Base-by-base conservation (phyloP, 2,888 invertebrate species). In the Cactoblastis cactorum region DNA sequence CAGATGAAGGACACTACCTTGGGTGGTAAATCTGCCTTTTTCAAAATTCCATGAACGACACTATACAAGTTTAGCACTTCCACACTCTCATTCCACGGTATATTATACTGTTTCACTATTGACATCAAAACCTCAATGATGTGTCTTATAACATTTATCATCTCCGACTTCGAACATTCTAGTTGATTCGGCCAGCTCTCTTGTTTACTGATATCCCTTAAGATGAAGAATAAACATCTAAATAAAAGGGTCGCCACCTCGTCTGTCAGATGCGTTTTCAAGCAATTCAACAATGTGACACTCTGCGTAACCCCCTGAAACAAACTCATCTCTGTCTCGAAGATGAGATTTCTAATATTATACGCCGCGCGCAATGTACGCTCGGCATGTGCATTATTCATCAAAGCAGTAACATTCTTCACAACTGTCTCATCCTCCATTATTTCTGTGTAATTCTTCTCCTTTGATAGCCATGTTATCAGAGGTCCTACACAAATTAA, bases 21-120 rank as follows among this genome's bases (percentile, higher is more conserved):
- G 52, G 74, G 74, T 34, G 77, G 69, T 48, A 90, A 69, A 61
- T 84, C 80, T 0, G 75, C 69, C 43, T 79, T 76, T 52, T 78
- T 75, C 48, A 90, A 63, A 45, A 90, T 81, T 57, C 77, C 77
- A 43, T 73, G 77, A 1, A 88, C 83, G 43, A 84, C 64, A 28
- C 71, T 76, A 52, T 87, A 85, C 9, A 96, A 80, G 58, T 93
- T 94, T 53, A 94, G 90, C 0, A 95, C 93, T 83, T 96, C 95
- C 1, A 95, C 88, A 52, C 94, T 94, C 62, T 95, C 95, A 51
- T 93, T 92, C 95, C 95, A 95, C 28, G 93, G 93, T 11, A 95
- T 92, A 54, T 93, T 91, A 60, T 93, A 94, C 43, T 93, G 91
- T 53, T 92, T 92, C 3, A 95, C 92, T 37, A 95, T 80, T 0